These are phyloP conservation scores for Cygnus olor DNA, from an alignment of 2,797 vertebrate genomes.

Conservation along the genomic window DNA sequence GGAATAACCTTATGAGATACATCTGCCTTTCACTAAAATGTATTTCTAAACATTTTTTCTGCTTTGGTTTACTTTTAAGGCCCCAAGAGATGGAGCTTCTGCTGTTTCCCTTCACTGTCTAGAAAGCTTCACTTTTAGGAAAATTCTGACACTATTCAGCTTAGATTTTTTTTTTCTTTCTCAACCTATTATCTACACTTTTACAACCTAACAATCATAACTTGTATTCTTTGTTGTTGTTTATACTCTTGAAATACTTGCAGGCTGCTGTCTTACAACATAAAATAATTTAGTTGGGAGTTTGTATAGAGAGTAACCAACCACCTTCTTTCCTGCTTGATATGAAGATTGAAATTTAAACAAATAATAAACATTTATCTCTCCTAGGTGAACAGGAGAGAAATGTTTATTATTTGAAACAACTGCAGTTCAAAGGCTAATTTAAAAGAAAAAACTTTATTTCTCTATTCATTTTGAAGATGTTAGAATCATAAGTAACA, in stretches of 20 bases:
- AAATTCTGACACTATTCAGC: not conserved
- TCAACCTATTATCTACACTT: not conserved
- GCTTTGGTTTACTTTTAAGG: not conserved
- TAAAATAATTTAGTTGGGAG: not conserved
- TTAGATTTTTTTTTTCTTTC: conserved; percentile 17
- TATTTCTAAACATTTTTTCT: not conserved
- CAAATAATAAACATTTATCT: not conserved
- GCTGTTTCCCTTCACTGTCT: not conserved
- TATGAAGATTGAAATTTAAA: not conserved
- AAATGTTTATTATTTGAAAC: not conserved
- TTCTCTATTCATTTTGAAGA: not conserved
- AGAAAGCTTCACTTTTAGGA: not conserved
- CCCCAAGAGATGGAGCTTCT: not conserved
- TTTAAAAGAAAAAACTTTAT: not conserved
- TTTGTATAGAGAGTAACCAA: not conserved
- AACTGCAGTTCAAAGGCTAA: not conserved
- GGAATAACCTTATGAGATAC: not conserved
- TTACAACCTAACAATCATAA: not conserved
- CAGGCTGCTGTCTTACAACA: not conserved
- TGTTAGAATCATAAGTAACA: not conserved
- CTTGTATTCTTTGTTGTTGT: not conserved
- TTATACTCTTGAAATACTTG: not conserved
- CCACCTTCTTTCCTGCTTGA: not conserved
- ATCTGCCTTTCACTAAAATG: not conserved
- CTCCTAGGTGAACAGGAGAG: not conserved